Conservation (phyloP, 1,140 invertebrate genomes). For the Zeugodacus cucurbitae region DNA sequence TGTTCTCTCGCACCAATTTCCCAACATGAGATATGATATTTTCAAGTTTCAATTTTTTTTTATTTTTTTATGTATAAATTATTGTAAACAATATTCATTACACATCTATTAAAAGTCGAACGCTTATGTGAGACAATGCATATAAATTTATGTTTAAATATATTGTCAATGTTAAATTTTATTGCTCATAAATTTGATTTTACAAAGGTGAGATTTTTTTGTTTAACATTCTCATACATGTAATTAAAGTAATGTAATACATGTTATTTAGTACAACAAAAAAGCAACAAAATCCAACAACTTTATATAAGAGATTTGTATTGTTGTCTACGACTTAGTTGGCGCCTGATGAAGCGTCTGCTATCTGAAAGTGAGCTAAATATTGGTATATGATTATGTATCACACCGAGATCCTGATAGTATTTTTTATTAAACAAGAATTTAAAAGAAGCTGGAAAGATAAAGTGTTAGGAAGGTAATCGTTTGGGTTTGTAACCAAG, state of each 20-base stretch:
- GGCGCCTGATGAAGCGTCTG: too few species aligned
- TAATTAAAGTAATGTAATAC: background rate
- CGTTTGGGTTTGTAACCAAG: too few species aligned
- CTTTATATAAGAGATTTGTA: background rate
- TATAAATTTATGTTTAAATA: background rate
- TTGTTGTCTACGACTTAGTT: too few species aligned
- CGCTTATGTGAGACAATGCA: background rate
- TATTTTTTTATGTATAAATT: background rate
- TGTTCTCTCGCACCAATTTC: constrained; percentile 9
- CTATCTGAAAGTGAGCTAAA: too few species aligned
- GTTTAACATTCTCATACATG: background rate
- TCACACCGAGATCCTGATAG: too few species aligned
- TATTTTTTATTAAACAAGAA: too few species aligned
- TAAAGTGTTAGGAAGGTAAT: too few species aligned
- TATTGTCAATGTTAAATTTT: background rate
- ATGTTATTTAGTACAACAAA: background rate
- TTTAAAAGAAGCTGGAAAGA: too few species aligned
- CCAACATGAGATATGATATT: background rate
- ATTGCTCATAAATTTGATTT: background rate
- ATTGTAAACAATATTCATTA: background rate
- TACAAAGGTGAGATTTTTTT: background rate
- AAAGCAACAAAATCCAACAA: background rate
- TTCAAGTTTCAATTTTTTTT: background rate
- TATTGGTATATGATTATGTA: too few species aligned
- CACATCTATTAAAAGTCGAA: background rate